A percentile compares a stretch with the other conserved stretches of the same genome.
These are phyloP conservation scores for Polyergus mexicanus DNA, from an alignment of 1,140 invertebrate species.

Conservation along the genomic window DNA sequence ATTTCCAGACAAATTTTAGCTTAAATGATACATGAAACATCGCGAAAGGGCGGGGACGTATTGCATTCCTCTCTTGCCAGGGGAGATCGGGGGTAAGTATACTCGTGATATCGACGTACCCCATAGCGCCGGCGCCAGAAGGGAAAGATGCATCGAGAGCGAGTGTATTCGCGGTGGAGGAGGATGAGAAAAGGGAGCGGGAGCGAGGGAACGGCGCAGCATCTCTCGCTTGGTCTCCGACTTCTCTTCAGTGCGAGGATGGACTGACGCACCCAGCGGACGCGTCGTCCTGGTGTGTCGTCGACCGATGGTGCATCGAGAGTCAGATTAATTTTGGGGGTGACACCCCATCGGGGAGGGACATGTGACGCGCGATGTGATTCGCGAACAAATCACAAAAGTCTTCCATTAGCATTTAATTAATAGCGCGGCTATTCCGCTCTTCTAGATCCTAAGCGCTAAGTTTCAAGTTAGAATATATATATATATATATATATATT, in stretches of 20 bases:
- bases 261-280: constrained; percentile 77
- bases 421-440: constrained; percentile 35
- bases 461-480: constrained; percentile 54
- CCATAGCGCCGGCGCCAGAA: constrained; percentile 80
- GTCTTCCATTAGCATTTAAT: constrained; percentile 81
- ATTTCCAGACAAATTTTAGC: not conserved
- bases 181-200: constrained; percentile 60
- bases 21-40: constrained; percentile 36
- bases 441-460: constrained; percentile 61
- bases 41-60: constrained; percentile 61
- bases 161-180: constrained; percentile 47
- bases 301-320: constrained; percentile 40
- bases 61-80: constrained; percentile 43
- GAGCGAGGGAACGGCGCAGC: constrained; percentile 56
- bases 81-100: constrained; percentile 25
- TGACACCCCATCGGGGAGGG: constrained; percentile 10
- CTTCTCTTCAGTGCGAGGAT: constrained; percentile 81
- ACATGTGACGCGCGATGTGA: constrained; percentile 69
- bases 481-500: not conserved
- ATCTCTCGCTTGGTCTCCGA: constrained; percentile 60
- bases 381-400: constrained; percentile 81
- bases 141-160: constrained; percentile 33
- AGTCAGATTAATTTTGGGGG: constrained; percentile 36
- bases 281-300: constrained; percentile 75
- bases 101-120: constrained; percentile 79